Base-by-base conservation (phyloP, 2,888 invertebrate genomes). In the Druceiella hillmani region DNA sequence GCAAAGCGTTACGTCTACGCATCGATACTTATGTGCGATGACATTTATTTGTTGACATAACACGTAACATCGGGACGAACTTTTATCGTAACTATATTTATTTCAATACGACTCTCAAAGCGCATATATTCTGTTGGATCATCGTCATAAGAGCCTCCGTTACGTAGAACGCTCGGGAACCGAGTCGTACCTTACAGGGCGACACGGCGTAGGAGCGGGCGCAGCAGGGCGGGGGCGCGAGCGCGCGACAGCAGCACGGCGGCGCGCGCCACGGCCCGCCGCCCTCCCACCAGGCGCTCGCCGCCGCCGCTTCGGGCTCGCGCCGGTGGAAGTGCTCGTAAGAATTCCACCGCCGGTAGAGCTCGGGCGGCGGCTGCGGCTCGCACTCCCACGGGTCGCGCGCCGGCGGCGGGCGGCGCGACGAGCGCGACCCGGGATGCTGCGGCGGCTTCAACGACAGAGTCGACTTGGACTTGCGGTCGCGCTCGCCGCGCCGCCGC, bases 381-480 rank as follows among this genome's bases (percentile, higher is more conserved):
- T 41, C 40, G 7, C 10, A 15, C 12, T 7, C 4, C 9, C 65
- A 63, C n/a, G 61, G 59, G 17, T 66, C 67, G 47, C 66, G 66
- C 37, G 58, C 59, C 14, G 63, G 56, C 31, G 60, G 52, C 12
- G 68, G 61, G 2, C 64, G 62, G 24, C 67, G 65, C 3, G 69
- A 69, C 3, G 64, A 62, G 13, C 67, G 62, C 40, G 64, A 64
- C 11, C 63, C 46, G 33, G 68, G 67, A 45, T 68, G 69, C 50
- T 65, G 66, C 26, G 71, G 71, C 29, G 73, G 73, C 46, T 71
- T 70, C n/a, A 62, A 55, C 28, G 76, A 66, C 55, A 78, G 59
- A 16, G 78, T 74, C 4, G 80, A 81, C 47, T 76, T 67, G 35
- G 78, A 74, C 57, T 80, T 81, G 35, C 76, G 76, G 54, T 82